phyloP scores from a whole-genome alignment of 2,888 invertebrate genomes.

The Leptopilina syphax region DNA sequence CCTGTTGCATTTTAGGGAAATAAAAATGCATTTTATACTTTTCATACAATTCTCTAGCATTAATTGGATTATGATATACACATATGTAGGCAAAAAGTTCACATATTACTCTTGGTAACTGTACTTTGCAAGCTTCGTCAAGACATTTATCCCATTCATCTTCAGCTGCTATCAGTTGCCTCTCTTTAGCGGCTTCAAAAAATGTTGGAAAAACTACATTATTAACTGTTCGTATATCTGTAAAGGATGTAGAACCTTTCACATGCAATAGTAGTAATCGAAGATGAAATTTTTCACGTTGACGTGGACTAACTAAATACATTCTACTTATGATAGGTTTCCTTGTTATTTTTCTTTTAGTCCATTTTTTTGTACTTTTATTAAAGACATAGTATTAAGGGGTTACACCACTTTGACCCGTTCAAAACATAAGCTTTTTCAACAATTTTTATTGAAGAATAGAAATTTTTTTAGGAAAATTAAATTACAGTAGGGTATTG shows the following conservation, averaged over 20 bases:
- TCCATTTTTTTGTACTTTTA: slow-evolving; percentile 40
- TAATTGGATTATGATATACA: slow-evolving; percentile 46
- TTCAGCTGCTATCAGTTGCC: slow-evolving; percentile 37
- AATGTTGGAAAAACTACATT: slow-evolving; percentile 25
- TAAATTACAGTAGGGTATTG: too few relatives aligned
- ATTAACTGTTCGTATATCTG: slow-evolving; percentile 29
- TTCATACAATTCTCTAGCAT: slow-evolving; percentile 43
- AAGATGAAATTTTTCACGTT: slow-evolving; percentile 45
- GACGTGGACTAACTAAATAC: slow-evolving; percentile 46
- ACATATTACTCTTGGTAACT: slow-evolving; percentile 45
- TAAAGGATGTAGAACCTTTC: slow-evolving; percentile 22
- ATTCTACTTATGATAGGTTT: slow-evolving; percentile 49
- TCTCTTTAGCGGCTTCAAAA: slow-evolving; percentile 34
- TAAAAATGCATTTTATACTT: slow-evolving; percentile 45
- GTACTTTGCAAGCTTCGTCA: slow-evolving; percentile 39
- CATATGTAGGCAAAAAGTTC: slow-evolving; percentile 44
- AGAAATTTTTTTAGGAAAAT: too few relatives aligned
- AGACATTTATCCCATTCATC: slow-evolving; percentile 47
- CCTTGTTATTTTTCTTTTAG: slow-evolving; percentile 21
- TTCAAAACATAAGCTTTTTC: too few relatives aligned
- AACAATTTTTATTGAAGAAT: too few relatives aligned
- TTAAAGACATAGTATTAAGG: slow-evolving; percentile 47
- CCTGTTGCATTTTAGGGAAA: slow-evolving; percentile 31
- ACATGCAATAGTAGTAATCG: slow-evolving; percentile 46
- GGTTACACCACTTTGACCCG: too few relatives aligned